Evolutionary conservation across 1,140 invertebrate genomes (phyloP), one percentile per base, ranked within the genome.

Genomic region (Belonocnema kinseyi): DNA sequence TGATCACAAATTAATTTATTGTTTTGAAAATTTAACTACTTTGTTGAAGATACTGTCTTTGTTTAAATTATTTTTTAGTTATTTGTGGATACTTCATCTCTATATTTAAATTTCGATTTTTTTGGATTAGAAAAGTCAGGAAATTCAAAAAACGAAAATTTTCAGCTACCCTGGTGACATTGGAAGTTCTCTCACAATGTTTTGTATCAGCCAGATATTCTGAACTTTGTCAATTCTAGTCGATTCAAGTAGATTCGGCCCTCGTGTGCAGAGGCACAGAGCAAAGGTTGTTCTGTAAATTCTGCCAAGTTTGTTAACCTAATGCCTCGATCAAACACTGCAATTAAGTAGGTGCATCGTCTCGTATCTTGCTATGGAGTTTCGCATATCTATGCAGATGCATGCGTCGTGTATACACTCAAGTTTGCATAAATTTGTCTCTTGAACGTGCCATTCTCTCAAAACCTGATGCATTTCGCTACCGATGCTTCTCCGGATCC

Each of bases 241-340:
- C 61, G 40, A 58, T 40, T 14, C 21, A 46, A 66, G 21, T 17
- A 54, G n/a, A 54, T 11, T 54, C 53, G 10, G 61, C 46, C 26
- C 14, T 40, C 61, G 61, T 66, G 61, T 66, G 61, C 14, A 66
- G 40, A 66, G 61, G n/a, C 14, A 14, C 61, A 66, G 33, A 40
- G 26, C 54, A 19, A 13, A 8, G 10, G 7, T 21, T 33, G 33
- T 33, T 61, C 4, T 66, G 61, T 66, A 66, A 40, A 66, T 66
- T 66, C 61, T 16, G 61, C 26, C 61, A 66, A 16, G 14, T 70
- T 80, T 76, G 56, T 73, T 73, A 46, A 75, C 50, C 54, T 76
- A 71, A 74, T 74, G 58, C 70, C 61, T 61, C 17, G n/a, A 66
- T 66, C 61, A 66, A 66, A 66, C 61, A 66, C 14, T 66, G 21